These are phyloP conservation scores for Cerceris rybyensis DNA, from an alignment of 2,888 invertebrate genomes.

Conservation along the genomic window DNA sequence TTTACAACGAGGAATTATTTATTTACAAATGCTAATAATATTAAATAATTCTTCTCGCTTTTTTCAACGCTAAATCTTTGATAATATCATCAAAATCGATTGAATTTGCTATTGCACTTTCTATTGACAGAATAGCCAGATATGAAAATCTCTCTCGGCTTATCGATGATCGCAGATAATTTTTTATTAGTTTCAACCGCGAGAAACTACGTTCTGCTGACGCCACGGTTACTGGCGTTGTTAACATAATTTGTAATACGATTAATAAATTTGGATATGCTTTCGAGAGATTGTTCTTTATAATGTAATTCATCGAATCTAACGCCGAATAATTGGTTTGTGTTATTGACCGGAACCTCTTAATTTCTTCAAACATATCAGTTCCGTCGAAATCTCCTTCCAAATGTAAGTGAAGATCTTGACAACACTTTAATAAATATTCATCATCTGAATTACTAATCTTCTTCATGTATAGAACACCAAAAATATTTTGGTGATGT, in stretches of 20 bases:
- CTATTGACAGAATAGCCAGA: conserved; percentile 44
- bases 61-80: conserved; percentile 45
- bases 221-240: conserved; percentile 43
- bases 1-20: conserved; percentile 29
- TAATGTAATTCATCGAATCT: too few relatives aligned
- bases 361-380: conserved; percentile 45
- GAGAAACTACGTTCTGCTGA: conserved; percentile 43
- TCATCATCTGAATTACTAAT: conserved; percentile 42
- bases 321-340: too few relatives aligned
- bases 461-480: not conserved
- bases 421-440: conserved; percentile 46
- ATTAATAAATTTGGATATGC: conserved; percentile 46
- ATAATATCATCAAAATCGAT: conserved; percentile 47
- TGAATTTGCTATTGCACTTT: conserved; percentile 46
- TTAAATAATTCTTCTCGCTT: conserved; percentile 49
- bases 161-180: conserved; percentile 47
- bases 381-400: conserved; percentile 42
- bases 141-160: conserved; percentile 40
- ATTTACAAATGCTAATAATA: conserved; percentile 34
- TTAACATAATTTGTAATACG: conserved; percentile 43
- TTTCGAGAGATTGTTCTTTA: conserved; percentile 8
- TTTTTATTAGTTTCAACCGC: conserved; percentile 48
- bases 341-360: too few relatives aligned
- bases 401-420: conserved; percentile 48
- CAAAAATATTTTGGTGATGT: too few relatives aligned